These are phyloP conservation scores for Ectropis grisescens DNA, from an alignment of 1,140 invertebrate species.

Conservation along the genomic window DNA sequence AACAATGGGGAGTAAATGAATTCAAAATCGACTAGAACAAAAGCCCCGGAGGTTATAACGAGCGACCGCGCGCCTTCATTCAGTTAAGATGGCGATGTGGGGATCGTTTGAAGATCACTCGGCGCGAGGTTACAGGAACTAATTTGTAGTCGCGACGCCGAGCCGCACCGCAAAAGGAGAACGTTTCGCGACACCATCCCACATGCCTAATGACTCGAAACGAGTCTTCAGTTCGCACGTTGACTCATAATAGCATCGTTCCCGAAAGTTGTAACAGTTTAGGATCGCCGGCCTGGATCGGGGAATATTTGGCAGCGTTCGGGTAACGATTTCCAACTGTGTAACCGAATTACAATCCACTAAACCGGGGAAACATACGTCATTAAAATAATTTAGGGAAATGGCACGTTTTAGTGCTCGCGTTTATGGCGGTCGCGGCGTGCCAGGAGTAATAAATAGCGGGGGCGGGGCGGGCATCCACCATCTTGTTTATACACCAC, in stretches of 20 bases:
- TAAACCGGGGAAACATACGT: slow-evolving; percentile 29
- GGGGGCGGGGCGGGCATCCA: slow-evolving; percentile 19
- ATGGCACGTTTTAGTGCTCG: slow-evolving; percentile 37
- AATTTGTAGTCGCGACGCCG: slow-evolving; percentile 38
- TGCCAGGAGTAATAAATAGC: slow-evolving; percentile 41
- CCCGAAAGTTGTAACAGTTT: slow-evolving; percentile 17
- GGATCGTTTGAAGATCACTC: slow-evolving; percentile 31
- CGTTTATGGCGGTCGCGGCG: slow-evolving; percentile 31
- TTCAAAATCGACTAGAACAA: slow-evolving; percentile 35
- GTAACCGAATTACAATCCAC: slow-evolving; percentile 30
- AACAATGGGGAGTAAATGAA: slow-evolving; percentile 56
- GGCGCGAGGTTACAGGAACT: slow-evolving; percentile 27
- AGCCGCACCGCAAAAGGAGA: slow-evolving; percentile 34
- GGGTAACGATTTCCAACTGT: slow-evolving; percentile 23
- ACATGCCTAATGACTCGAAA: slow-evolving; percentile 45
- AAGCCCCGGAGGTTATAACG: slow-evolving; percentile 37
- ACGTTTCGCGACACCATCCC: slow-evolving; percentile 21
- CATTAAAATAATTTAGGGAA: slow-evolving; percentile 53
- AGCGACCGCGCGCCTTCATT: slow-evolving; percentile 17
- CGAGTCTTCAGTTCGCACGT: slow-evolving; percentile 23
- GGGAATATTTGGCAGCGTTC: slow-evolving; percentile 28
- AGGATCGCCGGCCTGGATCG: slow-evolving; percentile 12
- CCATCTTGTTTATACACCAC: slow-evolving; percentile 45
- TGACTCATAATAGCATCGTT: slow-evolving; percentile 23
- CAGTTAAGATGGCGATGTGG: slow-evolving; percentile 43